A percentile compares a stretch with the other conserved stretches of the same genome.
These are phyloP conservation scores for Lycocerus yunnanus DNA, from an alignment of 2,888 invertebrate genomes.

Conservation along the genomic window DNA sequence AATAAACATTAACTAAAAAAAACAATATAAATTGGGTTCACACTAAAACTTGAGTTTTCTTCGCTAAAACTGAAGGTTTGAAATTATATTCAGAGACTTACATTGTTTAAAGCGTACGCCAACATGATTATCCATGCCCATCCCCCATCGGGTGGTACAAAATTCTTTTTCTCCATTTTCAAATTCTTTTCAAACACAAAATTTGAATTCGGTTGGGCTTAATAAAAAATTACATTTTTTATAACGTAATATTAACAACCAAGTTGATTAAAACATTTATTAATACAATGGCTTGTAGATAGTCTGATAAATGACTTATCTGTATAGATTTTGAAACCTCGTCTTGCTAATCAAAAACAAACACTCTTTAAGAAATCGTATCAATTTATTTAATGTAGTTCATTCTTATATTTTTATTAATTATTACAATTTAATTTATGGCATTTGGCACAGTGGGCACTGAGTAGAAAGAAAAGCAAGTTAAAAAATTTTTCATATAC, in stretches of 20 bases:
- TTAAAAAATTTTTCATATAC: background rate
- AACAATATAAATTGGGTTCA: background rate
- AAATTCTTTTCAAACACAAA: background rate
- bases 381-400: background rate
- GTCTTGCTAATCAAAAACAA: background rate
- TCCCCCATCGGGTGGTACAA: slow-evolving; percentile 57
- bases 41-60: background rate
- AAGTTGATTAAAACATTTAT: background rate
- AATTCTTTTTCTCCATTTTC: slow-evolving; percentile 33
- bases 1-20: slow-evolving; percentile 44
- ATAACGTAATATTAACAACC: background rate
- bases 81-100: slow-evolving; percentile 44
- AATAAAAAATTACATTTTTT: background rate
- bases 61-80: too few relatives aligned
- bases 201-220: background rate
- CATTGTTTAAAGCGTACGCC: slow-evolving; percentile 55
- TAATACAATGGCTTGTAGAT: background rate
- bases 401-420: background rate
- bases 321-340: background rate
- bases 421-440: too few relatives aligned
- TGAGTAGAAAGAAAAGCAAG: too few relatives aligned
- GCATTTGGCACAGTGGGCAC: too few relatives aligned
- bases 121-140: slow-evolving; percentile 58
- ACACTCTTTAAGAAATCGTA: background rate
- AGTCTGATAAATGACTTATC: background rate